Evolutionary conservation across 2,888 invertebrate genomes (phyloP), one percentile per base, ranked within the genome.

Genomic region (Aplocera efformata): DNA sequence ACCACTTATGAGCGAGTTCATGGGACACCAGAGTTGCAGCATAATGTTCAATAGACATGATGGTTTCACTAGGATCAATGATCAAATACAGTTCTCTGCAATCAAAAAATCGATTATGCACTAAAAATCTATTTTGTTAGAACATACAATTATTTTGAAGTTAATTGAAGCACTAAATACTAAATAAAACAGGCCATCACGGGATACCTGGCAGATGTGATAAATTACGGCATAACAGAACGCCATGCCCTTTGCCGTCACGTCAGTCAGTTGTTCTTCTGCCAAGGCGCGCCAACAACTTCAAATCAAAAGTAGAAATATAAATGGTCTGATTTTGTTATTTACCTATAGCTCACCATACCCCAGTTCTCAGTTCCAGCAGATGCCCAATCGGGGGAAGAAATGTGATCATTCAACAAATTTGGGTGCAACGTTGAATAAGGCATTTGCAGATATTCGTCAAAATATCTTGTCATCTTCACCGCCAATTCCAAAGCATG

Each of bases 1-100:
- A 95, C 94, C 94, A 95, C 79, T 92, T 93, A 64, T 96, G 96
- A 0, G 89, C 86, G n/a, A 90, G 80, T 50, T 91, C 91, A 49
- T 91, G 91, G 0, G 90, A 80, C 4, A 90, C 73, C 0, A 89
- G 68, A 0, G 88, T 90, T 0, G 89, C 86, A 8, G 91, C 82
- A 49, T 88, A 81, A 29, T 86, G 84, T 41, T 85, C 80, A 1
- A 72, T 56, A 0, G 78, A 72, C 77, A 83, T 85, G 0, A 83
- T 67, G 0, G 84, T 82, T 41, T 80, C 79, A n/a, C 57, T 55
- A 0, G 72, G 62, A 40, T 82, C 69, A 2, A 84, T 50, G 7
- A 83, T 74, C 23, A 89, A 47, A 27, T 83, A 72, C 6, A 83
- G 49, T 47, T 89, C 89, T 45, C 89, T 89, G 54, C 26, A 71